These are phyloP conservation scores for Pseudopodoces humilis DNA, from an alignment of 2,113 vertebrate genomes.

Conservation along the genomic window DNA sequence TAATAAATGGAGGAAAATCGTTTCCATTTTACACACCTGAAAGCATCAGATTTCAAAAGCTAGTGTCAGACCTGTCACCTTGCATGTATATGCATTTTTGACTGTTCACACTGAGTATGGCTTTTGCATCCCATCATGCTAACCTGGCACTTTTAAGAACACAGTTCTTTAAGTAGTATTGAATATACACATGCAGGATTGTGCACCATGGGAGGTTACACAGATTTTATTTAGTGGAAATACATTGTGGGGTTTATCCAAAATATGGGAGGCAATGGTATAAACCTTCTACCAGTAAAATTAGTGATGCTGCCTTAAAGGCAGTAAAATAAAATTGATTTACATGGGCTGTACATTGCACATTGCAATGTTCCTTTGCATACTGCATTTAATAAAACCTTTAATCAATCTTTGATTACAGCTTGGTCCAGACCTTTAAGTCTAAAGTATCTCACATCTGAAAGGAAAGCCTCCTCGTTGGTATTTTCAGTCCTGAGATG, in stretches of 20 bases:
- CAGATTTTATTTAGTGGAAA: not conserved
- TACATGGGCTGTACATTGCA: not conserved
- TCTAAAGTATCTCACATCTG: not conserved
- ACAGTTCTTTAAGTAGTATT: not conserved
- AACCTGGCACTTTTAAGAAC: not conserved
- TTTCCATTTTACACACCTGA: slow-evolving; percentile 37
- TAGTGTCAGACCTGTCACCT: not conserved
- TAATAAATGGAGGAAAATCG: slow-evolving; percentile 51
- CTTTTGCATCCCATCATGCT: slow-evolving; percentile 1
- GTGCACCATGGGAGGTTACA: not conserved
- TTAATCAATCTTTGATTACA: not conserved
- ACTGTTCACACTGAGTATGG: slow-evolving; percentile 2
- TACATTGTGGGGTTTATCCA: not conserved
- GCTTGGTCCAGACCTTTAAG: not conserved
- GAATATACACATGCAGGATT: not conserved
- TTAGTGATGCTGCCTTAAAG: not conserved
- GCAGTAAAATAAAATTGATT: not conserved
- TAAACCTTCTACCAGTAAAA: not conserved
- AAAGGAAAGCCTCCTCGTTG: not conserved
- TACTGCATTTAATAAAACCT: not conserved
- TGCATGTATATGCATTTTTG: not conserved
- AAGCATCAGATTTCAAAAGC: slow-evolving; percentile 33
- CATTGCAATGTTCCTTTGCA: not conserved
- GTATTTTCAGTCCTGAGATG: not conserved
- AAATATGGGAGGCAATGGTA: not conserved